Evolutionary conservation across 2,797 vertebrate genomes (phyloP), one percentile per base, ranked within the genome.

Genomic region (Bradypodion ventrale): DNA sequence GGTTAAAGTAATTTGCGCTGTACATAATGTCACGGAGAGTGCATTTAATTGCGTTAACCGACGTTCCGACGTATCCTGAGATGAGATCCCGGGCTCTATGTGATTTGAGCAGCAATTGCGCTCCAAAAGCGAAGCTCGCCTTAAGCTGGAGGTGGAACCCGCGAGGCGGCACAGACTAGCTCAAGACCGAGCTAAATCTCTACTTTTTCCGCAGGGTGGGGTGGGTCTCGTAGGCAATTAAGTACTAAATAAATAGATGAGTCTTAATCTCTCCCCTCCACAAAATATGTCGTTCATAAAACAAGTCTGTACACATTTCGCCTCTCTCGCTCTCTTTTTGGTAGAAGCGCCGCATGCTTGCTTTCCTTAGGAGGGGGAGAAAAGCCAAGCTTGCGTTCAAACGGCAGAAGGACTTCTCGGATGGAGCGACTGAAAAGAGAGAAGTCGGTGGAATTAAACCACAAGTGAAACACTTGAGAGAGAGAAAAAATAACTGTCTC

Each of bases 261-360:
- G 85, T 68, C 76, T 46, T 72, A 21, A 7, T 10, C 85, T 87
- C 72, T 76, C 65, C 63, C 84, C 73, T 85, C 73, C n/a, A 74
- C 65, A 49, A 82, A 82, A 77, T 75, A 70, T 70, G 69, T 62
- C 52, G 69, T 40, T 63, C 63, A 66, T 69, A 46, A 66, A 82
- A 81, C 79, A 21, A 85, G 84, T 85, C 84, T 76, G 73, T 66
- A 82, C 79, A 85, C 73, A 77, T 85, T 85, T 60, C 62, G 37
- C 40, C 40, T 60, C 35, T 60, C 59, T 56, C 16, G 23, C 59
- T 56, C 16, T 23, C 13, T 12, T 32, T 35, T n/a, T 15, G 16
- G 29, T 35, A 35, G n/a, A 13, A 65, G 27, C 10, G 2, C 27
- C 32, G 56, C 52, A 56, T 56, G 52, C 16, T 21, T 49, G 46